Conservation (phyloP, 2,888 invertebrate genomes). For the Yponomeuta evonymella region DNA sequence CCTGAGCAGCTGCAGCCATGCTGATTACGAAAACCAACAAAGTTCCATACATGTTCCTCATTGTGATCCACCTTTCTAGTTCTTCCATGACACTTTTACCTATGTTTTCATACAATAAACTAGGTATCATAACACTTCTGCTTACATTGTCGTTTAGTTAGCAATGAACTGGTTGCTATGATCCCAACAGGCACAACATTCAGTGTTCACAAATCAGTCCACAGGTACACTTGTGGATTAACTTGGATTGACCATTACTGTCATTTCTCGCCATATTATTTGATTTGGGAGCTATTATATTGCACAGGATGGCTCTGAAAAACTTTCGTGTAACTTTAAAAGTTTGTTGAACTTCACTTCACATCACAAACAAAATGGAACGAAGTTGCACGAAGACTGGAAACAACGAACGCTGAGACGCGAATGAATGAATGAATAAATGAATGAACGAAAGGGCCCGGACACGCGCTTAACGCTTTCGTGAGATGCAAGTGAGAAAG, state of each 20-base stretch:
- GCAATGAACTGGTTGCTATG: conserved; percentile 57
- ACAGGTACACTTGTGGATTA: conserved; percentile 64
- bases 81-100: conserved; percentile 60
- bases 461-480: neutral
- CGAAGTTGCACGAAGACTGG: conserved; percentile 30
- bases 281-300: neutral
- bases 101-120: conserved; percentile 11
- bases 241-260: conserved; percentile 29
- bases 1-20: conserved; percentile 42
- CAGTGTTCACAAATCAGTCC: conserved; percentile 22
- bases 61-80: conserved; percentile 62
- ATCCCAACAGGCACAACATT: conserved; percentile 64
- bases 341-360: conserved; percentile 54
- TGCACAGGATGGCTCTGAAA: neutral
- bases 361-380: conserved; percentile 33
- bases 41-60: conserved; percentile 45
- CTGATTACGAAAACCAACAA: conserved; percentile 39
- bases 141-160: neutral
- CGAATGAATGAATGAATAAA: conserved; percentile 14
- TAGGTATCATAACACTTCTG: neutral
- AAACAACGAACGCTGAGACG: conserved; percentile 6
- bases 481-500: neutral
- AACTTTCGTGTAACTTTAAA: conserved; percentile 50
- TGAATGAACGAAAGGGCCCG: neutral
- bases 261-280: neutral